Percentiles rank a stretch among this genome's conserved stretches.
These are phyloP conservation scores for Lycocerus yunnanus DNA, from an alignment of 2,888 invertebrate genomes.

Conservation along the genomic window DNA sequence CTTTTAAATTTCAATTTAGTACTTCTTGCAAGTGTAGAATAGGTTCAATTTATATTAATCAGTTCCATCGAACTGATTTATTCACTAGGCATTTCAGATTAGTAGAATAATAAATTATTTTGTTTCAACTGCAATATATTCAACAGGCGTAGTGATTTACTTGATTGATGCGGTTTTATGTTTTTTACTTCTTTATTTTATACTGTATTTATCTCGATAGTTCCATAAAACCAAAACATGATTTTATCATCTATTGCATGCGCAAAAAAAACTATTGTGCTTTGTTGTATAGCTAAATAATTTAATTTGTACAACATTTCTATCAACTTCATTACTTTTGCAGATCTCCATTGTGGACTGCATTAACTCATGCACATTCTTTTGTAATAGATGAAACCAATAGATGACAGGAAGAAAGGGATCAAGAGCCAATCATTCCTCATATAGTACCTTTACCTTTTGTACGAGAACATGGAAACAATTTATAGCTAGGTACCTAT, in stretches of 20 bases:
- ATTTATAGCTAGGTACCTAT: background rate
- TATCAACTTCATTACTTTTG: slow-evolving; percentile 39
- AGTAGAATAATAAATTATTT: background rate
- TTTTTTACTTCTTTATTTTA: background rate
- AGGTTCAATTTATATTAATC: background rate
- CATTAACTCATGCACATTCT: slow-evolving; percentile 74
- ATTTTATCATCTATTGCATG: background rate
- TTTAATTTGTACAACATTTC: background rate
- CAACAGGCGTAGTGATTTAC: background rate
- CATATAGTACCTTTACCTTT: slow-evolving; percentile 51
- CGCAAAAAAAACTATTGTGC: background rate
- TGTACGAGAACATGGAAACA: slow-evolving; percentile 39
- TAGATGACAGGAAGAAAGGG: slow-evolving; percentile 48
- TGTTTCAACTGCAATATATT: background rate
- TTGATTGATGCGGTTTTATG: background rate
- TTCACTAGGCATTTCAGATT: background rate
- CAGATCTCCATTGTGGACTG: slow-evolving; percentile 81
- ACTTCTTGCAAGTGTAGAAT: background rate
- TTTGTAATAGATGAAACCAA: slow-evolving; percentile 45
- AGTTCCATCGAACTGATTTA: background rate
- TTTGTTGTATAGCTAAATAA: background rate
- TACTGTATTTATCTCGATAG: background rate
- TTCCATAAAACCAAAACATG: background rate
- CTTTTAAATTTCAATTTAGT: background rate
- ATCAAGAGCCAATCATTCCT: slow-evolving; percentile 48